Evolutionary conservation across 1,140 invertebrate species (phyloP).

Genomic region (Pogonus chalceus): DNA sequence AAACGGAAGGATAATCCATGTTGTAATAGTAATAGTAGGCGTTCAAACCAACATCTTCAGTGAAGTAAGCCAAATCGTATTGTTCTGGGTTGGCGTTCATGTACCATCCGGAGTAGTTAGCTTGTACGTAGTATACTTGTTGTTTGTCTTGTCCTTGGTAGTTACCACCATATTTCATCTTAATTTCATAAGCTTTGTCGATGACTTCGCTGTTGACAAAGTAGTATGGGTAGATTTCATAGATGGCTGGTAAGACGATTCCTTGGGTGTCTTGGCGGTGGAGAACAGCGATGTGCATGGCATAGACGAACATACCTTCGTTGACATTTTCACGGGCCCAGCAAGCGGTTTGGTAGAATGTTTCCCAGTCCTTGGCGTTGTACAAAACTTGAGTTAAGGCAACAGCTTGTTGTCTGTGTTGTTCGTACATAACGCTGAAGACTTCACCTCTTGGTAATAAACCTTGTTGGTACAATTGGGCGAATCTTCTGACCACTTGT

Average conservation of each 20-base stretch:
- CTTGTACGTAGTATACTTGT: slow-evolving; percentile 29
- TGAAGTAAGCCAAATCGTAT: slow-evolving; percentile 47
- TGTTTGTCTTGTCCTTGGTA: slow-evolving; percentile 24
- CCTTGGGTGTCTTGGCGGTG: slow-evolving; percentile 49
- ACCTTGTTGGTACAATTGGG: slow-evolving; percentile 30
- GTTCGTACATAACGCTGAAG: slow-evolving; percentile 38
- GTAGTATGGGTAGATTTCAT: slow-evolving; percentile 53
- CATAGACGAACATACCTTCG: slow-evolving; percentile 50
- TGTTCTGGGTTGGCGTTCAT: slow-evolving; percentile 37
- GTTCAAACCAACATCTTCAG: slow-evolving; percentile 58
- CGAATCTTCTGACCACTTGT: slow-evolving; percentile 25
- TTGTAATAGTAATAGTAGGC: slow-evolving; percentile 49
- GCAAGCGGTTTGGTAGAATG: slow-evolving; percentile 52
- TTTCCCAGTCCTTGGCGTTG: slow-evolving; percentile 51
- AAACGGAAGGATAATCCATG: slow-evolving; percentile 40
- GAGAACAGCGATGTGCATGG: slow-evolving; percentile 45
- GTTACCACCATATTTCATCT: slow-evolving; percentile 38
- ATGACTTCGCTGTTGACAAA: slow-evolving; percentile 49
- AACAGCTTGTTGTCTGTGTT: slow-evolving; percentile 44
- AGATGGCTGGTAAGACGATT: slow-evolving; percentile 50
- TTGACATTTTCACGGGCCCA: slow-evolving; percentile 53
- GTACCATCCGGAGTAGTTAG: slow-evolving; percentile 31
- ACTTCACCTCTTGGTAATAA: slow-evolving; percentile 32
- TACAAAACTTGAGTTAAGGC: slow-evolving; percentile 47
- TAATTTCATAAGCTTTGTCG: slow-evolving; percentile 43